Base-by-base conservation (phyloP, 2,797 vertebrate species). In the Myotis pilosus region DNA sequence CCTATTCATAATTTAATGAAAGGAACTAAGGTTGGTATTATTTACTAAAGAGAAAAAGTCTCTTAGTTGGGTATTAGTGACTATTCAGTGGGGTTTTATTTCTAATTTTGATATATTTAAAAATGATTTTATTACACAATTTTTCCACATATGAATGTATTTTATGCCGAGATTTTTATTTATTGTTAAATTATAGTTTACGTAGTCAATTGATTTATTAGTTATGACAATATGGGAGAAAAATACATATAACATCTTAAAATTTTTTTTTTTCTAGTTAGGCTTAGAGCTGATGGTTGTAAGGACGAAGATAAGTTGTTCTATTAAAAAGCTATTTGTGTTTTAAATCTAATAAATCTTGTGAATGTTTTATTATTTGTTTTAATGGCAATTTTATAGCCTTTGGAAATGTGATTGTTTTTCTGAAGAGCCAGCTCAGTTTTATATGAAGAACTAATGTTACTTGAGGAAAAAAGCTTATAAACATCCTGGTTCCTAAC, bases 1-100 rank as follows among this genome's bases (percentile, higher is more conserved):
- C 99, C 99, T 68, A 92, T 99, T 94, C 97, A 98, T 44, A 98
- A 97, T 80, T 97, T 99, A 93, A 98, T 99, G 83, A 98, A 79
- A 94, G 99, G 98, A 97, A 98, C 98, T 94, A 98, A 99, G 99
- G 99, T 99, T 93, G 93, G 98, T 98, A 94, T 53, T 86, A 89
- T 89, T 95, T 71, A 80, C 25, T n/a, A 30, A 51, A 79, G 60
- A 66, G 28, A 49, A 20, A 53, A 33, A 22, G 4, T 75, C 19
- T 75, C 6, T 76, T 89, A 71, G 13, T 6, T 60, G 44, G 15
- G 10, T 69, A 5, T 76, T 69, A 17, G 12, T 83, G 55, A 76
- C 53, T 69, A 71, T 74, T 87, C n/a, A 69, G 0, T 64, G 51
- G 49, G 11, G 49, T 15, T 82, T 81, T 66, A 66, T 75, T 97